Conservation (phyloP, 1,140 invertebrate species). For the Triops longicaudatus region DNA sequence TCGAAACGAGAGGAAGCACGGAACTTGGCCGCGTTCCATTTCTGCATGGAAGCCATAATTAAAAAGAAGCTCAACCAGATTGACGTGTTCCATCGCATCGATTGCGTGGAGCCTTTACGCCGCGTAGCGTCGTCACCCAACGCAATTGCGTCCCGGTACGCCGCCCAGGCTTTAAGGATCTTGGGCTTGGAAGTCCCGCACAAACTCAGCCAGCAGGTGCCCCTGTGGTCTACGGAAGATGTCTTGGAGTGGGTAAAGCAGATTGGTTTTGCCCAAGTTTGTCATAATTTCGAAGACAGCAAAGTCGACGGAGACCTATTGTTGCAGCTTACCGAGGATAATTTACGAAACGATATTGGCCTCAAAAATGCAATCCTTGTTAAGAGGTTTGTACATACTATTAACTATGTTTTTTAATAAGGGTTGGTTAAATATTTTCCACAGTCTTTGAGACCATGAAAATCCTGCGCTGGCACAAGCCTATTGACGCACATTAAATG, state of each 20-base stretch:
- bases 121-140: slow-evolving; percentile 96
- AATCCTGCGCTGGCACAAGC: no score
- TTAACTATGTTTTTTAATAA: slow-evolving; percentile 12
- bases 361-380: slow-evolving; percentile 87
- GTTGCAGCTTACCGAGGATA: slow-evolving; percentile 83
- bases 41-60: slow-evolving; percentile 98
- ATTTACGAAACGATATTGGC: slow-evolving; percentile 84
- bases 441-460: background rate
- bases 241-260: slow-evolving; percentile 96
- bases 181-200: slow-evolving; percentile 96
- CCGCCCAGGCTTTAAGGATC: slow-evolving; percentile 84
- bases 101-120: slow-evolving; percentile 89
- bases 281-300: slow-evolving; percentile 74
- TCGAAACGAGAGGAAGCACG: slow-evolving; percentile 92
- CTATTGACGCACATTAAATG: no score
- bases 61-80: slow-evolving; percentile 77
- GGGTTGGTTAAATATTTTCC: background rate
- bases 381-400: slow-evolving; percentile 52
- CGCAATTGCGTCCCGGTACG: slow-evolving; percentile 93
- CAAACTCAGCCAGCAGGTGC: slow-evolving; percentile 94
- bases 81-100: slow-evolving; percentile 88
- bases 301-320: slow-evolving; percentile 96
- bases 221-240: slow-evolving; percentile 92
- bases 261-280: slow-evolving; percentile 83
- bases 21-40: slow-evolving; percentile 95